A percentile compares a stretch with the other conserved stretches of the same genome.
These are phyloP conservation scores for Pampus argenteus DNA, from an alignment of 2,797 vertebrate species.

Conservation along the genomic window DNA sequence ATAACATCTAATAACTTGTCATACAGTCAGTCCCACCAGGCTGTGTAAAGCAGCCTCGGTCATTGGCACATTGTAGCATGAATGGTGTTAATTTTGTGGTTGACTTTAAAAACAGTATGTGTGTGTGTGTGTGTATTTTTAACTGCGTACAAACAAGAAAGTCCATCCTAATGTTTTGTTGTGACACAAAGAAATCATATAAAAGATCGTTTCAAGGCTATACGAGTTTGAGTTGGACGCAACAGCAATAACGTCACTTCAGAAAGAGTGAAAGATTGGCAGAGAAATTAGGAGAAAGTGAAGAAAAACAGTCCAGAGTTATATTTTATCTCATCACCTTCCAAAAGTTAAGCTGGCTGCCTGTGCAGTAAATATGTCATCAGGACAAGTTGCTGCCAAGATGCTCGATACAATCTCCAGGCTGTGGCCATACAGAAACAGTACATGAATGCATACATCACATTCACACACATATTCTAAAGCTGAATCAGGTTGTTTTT, in stretches of 20 bases:
- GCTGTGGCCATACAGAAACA: neutral
- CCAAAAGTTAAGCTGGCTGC: constrained; percentile 32
- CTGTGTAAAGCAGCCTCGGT: constrained; percentile 17
- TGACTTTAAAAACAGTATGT: neutral
- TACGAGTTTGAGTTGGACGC: constrained; percentile 41
- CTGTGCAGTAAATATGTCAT: constrained; percentile 50
- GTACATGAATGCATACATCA: neutral
- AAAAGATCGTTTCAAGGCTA: constrained; percentile 5
- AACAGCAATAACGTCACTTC: constrained; percentile 42
- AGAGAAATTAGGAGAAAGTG: constrained; percentile 18
- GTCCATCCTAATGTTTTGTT: constrained; percentile 18
- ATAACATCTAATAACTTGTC: constrained; percentile 15
- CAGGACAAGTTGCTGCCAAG: constrained; percentile 44
- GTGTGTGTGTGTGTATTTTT: neutral
- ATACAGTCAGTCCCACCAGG: neutral
- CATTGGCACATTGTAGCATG: neutral
- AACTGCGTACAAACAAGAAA: constrained; percentile 1
- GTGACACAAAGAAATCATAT: constrained; percentile 12
- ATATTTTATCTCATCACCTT: constrained; percentile 62
- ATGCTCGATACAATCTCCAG: constrained; percentile 28
- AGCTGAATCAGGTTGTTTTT: neutral
- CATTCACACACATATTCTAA: neutral
- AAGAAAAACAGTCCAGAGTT: constrained; percentile 17
- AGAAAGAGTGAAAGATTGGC: constrained; percentile 28
- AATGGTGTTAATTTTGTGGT: constrained; percentile 1